Evolutionary conservation across 2,888 invertebrate species (phyloP).

Genomic region (Oxycera nigricornis): DNA sequence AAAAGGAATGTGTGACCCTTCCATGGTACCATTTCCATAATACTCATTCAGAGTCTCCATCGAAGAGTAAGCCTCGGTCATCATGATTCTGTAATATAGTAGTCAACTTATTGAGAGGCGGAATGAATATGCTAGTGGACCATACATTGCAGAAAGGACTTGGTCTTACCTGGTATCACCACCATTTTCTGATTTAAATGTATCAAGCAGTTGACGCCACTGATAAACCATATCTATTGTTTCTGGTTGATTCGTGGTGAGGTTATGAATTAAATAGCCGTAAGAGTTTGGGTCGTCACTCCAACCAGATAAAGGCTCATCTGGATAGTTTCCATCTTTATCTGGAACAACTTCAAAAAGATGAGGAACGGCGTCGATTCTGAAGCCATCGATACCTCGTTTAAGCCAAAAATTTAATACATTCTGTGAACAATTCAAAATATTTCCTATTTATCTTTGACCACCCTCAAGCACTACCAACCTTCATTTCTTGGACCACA

Average conservation of each 20-base stretch:
- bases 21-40: slow-evolving; percentile 64
- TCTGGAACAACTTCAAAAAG: slow-evolving; percentile 59
- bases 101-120: too few relatives aligned
- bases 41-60: slow-evolving; percentile 65
- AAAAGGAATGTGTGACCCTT: slow-evolving; percentile 70
- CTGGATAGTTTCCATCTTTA: slow-evolving; percentile 66
- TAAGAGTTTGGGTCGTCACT: slow-evolving; percentile 64
- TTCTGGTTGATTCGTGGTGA: slow-evolving; percentile 68
- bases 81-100: slow-evolving; percentile 66
- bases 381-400: slow-evolving; percentile 84
- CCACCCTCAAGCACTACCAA: background rate
- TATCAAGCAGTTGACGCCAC: slow-evolving; percentile 70
- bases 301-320: slow-evolving; percentile 64
- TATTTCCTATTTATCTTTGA: background rate
- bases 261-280: slow-evolving; percentile 67
- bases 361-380: slow-evolving; percentile 74
- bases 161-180: slow-evolving; percentile 58
- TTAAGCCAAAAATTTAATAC: slow-evolving; percentile 81
- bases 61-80: slow-evolving; percentile 69
- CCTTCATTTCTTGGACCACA: slow-evolving; percentile 68
- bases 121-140: too few relatives aligned
- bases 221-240: slow-evolving; percentile 72
- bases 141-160: too few relatives aligned
- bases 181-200: slow-evolving; percentile 60
- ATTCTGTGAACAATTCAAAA: slow-evolving; percentile 59